Base-by-base conservation (phyloP, 2,797 vertebrate species). In the Threskiornis aethiopicus region DNA sequence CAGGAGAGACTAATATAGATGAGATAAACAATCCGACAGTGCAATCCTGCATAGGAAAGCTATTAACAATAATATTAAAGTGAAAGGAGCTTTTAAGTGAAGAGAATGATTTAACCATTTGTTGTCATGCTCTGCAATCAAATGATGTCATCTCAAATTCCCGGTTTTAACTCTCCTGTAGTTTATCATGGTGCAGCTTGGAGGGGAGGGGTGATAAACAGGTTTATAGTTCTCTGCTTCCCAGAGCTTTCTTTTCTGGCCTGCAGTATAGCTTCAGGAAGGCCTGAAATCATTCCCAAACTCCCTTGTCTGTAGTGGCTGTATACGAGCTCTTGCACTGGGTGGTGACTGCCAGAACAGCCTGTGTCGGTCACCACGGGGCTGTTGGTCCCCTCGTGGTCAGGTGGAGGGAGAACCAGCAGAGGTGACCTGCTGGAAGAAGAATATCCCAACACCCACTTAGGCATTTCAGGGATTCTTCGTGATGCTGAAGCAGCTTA, bases 51-150 rank as follows among this genome's bases (percentile, higher is more conserved):
- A 51, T 84, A 54, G 35, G 52, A 79, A 80, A 84, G 46, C 69
- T 81, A 76, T 80, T 94, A 95, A 51, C 37, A 92, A 31, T 84
- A 54, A 42, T 61, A 87, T 51, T 95, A 55, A 91, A 90, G 82
- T 55, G 24, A 83, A 92, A 89, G 69, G 46, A 89, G 20, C 44
- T 83, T 75, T 54, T 44, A 77, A 61, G 25, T 47, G 13, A 37
- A 88, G 67, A 87, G 33, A 80, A 62, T 58, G 3, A 59, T 75
- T 93, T 92, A 94, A 65, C 64, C 3, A 4, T 85, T 95, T 82
- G 26, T 62, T 90, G 26, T 52, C 54, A 26, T 7, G 16, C 33
- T 89, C 57, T 81, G 33, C 42, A 81, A 24, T 81, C 13, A 59
- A 88, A 81, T 64, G 7, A 41, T 64, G 26, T 75, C 4, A 75